Conservation (phyloP, 2,113 vertebrate genomes). For the Siphamia tubifer region DNA sequence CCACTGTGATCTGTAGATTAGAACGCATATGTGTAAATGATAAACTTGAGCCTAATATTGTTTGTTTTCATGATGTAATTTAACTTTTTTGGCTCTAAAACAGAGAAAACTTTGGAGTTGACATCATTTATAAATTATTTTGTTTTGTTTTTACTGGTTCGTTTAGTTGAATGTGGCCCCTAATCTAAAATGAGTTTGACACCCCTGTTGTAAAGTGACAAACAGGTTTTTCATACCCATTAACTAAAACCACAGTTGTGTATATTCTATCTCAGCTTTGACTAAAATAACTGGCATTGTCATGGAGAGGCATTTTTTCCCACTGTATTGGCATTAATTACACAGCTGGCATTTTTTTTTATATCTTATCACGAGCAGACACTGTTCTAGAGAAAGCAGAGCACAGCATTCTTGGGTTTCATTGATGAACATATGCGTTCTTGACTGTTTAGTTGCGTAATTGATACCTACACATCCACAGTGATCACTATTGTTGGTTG, state of each 20-base stretch:
- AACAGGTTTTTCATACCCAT: neutral
- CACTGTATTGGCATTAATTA: neutral
- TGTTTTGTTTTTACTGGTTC: no score
- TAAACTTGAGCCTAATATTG: no score
- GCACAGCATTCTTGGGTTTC: neutral
- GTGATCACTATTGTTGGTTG: slow-evolving; percentile 12
- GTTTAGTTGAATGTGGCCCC: no score
- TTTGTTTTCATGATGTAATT: no score
- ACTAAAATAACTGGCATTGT: neutral
- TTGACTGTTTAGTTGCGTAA: neutral
- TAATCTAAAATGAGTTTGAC: no score
- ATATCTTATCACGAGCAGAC: neutral
- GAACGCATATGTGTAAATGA: no score
- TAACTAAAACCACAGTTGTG: neutral
- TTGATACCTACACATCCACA: slow-evolving; percentile 8
- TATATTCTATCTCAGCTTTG: neutral
- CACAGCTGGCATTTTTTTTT: neutral
- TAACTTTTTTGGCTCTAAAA: no score
- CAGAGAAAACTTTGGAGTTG: no score
- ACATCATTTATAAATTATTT: no score
- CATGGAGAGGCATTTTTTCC: neutral
- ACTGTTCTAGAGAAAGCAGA: neutral
- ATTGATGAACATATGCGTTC: neutral
- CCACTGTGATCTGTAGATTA: no score
- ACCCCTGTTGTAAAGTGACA: neutral